These are phyloP conservation scores for Anthrax anthrax DNA, from an alignment of 2,888 invertebrate species.

Conservation along the genomic window DNA sequence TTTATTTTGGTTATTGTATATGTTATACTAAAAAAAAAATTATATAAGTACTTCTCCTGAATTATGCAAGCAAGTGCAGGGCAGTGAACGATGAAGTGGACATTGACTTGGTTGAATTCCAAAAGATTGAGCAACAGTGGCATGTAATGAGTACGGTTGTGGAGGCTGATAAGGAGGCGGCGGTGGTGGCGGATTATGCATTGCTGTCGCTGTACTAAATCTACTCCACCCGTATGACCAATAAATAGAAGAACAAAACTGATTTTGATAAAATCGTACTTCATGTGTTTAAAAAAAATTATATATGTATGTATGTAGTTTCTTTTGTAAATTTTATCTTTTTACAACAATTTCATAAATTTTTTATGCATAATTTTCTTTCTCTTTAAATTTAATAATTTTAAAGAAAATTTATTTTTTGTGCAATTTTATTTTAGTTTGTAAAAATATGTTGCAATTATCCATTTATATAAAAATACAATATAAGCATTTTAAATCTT, in stretches of 20 bases:
- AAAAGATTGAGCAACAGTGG: conserved; percentile 30
- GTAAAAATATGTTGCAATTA: too few species aligned
- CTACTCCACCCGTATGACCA: conserved; percentile 45
- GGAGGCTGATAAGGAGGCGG: conserved; percentile 40
- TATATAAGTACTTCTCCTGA: conserved; percentile 25
- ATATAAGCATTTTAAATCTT: too few species aligned
- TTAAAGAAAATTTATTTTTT: too few species aligned
- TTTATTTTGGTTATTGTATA: too few species aligned
- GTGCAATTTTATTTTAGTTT: too few species aligned
- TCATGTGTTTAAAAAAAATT: conserved; percentile 14
- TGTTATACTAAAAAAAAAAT: background rate
- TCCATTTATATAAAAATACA: too few species aligned
- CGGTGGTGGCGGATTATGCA: conserved; percentile 40
- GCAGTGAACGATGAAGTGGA: conserved; percentile 59
- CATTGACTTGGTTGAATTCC: conserved; percentile 47
- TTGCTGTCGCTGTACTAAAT: conserved; percentile 32
- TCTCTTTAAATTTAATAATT: too few species aligned
- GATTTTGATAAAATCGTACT: conserved; percentile 11
- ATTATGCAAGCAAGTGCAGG: conserved; percentile 51
- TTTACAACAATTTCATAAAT: too few species aligned
- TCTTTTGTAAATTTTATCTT: too few species aligned
- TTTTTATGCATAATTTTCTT: too few species aligned
- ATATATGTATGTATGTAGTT: background rate
- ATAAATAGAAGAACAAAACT: conserved; percentile 7
- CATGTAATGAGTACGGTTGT: conserved; percentile 36